A percentile compares a stretch with the other conserved stretches of the same genome.
These are phyloP conservation scores for Plecotus auritus DNA, from an alignment of 2,113 vertebrate species.

Conservation along the genomic window DNA sequence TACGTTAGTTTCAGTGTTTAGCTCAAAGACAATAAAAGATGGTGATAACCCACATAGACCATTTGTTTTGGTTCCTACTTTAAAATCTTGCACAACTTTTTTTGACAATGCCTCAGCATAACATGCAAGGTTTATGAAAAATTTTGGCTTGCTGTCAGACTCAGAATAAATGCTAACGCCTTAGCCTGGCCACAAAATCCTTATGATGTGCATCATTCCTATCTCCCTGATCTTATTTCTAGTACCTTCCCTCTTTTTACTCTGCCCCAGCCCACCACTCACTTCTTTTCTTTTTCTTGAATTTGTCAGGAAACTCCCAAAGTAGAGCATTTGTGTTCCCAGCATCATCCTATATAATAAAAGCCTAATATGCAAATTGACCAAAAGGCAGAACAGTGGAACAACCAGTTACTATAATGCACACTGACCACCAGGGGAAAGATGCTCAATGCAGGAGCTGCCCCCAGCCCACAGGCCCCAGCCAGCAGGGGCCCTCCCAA, in stretches of 20 bases:
- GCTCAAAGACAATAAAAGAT: not conserved
- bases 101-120: not conserved
- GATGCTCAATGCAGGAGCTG: no score
- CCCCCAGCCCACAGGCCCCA: no score
- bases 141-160: not conserved
- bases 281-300: not conserved
- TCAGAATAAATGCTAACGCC: not conserved
- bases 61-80: not conserved
- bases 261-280: not conserved
- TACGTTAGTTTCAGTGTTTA: not conserved
- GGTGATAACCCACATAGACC: not conserved
- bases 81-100: not conserved
- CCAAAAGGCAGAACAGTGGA: no score
- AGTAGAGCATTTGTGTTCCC: not conserved
- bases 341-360: not conserved
- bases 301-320: not conserved
- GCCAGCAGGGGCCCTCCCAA: no score
- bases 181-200: not conserved
- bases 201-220: accelerated
- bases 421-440: no score
- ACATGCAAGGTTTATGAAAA: not conserved
- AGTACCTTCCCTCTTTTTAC: not conserved
- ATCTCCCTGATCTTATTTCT: not conserved
- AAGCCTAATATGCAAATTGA: no score
- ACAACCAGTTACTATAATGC: no score